Percentiles rank a stretch among this genome's conserved stretches.
Evolutionary conservation across 2,797 vertebrate species (phyloP).

Genomic region (Dicrostonyx torquatus): DNA sequence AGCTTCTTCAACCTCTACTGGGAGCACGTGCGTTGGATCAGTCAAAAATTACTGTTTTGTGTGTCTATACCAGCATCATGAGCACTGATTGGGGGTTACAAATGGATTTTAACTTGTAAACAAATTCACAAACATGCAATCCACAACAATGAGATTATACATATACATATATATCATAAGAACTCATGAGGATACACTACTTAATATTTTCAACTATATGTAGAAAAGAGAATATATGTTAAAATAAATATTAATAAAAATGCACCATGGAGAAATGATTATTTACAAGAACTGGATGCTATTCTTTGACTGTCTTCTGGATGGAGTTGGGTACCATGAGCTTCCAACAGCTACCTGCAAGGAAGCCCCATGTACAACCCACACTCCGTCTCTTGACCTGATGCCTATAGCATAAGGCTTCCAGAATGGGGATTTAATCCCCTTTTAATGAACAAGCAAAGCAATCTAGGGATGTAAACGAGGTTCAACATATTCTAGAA

Average conservation of each 20-base stretch:
- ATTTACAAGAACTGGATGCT: background rate
- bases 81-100: background rate
- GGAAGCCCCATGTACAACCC: background rate
- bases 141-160: background rate
- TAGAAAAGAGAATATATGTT: background rate
- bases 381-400: background rate
- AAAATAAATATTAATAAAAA: background rate
- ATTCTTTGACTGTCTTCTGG: background rate
- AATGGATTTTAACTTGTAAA: background rate
- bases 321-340: background rate
- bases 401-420: background rate
- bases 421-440: background rate
- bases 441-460: background rate
- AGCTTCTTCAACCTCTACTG: background rate
- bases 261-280: background rate
- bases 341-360: background rate
- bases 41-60: background rate
- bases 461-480: background rate
- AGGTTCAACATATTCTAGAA: background rate
- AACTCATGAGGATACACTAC: background rate
- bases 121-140: conserved; percentile 28
- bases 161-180: background rate
- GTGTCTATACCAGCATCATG: background rate
- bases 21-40: background rate
- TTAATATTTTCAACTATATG: background rate